These are phyloP conservation scores for Tapera naevia DNA, from an alignment of 2,797 vertebrate species.

Conservation along the genomic window DNA sequence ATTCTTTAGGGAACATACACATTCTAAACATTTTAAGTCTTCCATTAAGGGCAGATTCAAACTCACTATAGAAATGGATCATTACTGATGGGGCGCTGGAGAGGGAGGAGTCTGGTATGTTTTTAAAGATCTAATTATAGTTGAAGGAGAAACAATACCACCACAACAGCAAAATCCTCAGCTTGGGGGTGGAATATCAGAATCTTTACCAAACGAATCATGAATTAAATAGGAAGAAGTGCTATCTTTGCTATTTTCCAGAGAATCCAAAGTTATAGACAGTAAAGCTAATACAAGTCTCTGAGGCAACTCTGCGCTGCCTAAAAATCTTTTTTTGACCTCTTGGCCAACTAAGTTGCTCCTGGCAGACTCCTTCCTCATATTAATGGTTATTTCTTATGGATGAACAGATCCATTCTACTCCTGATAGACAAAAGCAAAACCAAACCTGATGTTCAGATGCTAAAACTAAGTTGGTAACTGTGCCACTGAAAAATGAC, in stretches of 20 bases:
- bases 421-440: background rate
- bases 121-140: background rate
- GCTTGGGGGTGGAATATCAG: background rate
- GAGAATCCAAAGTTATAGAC: background rate
- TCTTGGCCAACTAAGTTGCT: background rate
- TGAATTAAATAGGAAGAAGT: background rate
- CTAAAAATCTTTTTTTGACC: background rate
- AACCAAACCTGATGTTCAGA: background rate
- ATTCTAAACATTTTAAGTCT: background rate
- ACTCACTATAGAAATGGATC: background rate
- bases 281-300: background rate
- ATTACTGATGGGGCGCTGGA: background rate
- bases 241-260: background rate
- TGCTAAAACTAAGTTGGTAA: background rate
- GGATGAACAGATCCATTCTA: background rate
- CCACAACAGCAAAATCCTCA: background rate
- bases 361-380: background rate
- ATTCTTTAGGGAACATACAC: background rate
- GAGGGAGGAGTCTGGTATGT: background rate
- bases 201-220: background rate
- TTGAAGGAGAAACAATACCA: background rate
- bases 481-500: background rate
- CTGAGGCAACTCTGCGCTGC: background rate
- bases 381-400: background rate
- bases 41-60: background rate